Evolutionary conservation across 2,888 invertebrate species (phyloP), one percentile per base, ranked within the genome.

Genomic region (Ptychoptera albimana): DNA sequence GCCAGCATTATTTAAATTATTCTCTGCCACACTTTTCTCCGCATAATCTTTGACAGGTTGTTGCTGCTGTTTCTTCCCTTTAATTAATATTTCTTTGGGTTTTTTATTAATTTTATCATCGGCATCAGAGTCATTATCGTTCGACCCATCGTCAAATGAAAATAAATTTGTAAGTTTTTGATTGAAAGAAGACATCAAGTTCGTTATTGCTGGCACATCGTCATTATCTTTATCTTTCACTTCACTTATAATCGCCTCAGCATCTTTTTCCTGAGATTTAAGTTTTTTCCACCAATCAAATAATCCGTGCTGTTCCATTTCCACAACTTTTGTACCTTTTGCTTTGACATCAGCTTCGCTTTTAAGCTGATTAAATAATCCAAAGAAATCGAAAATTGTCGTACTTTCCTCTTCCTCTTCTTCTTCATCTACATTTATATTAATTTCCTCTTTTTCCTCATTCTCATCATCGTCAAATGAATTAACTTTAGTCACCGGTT

Each of bases 241-340:
- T 30, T 54, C 51, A 13, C 51, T 52, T 30, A 55, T 50, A 36
- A 50, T 50, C 5, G 54, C 54, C 6, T 55, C 53, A 1, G 60
- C 54, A 30, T 56, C 52, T 8, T 57, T 54, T 16, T 57, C 56
- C 15, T 57, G 54, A 14, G 55, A 54, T 14, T 14, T 42, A n/a
- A 2, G 35, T n/a, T n/a, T 42, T 36, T 13, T 12, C 9, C 4
- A 32, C 32, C 32, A 32, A 32, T 32, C n/a, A 32, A 32, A 32
- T 32, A 32, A 32, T 7, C 51, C 52, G 12, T 50, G 49, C 7
- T 53, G 50, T 43, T 52, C 41, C 29, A 39, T 43, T 10, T 46
- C 46, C 8, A 46, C 44, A 35, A 45, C 51, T 48, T 36, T 52
- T 11, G 52, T 48, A 39, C 42, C 30, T 11, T 37, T 12, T 42